Evolutionary conservation across 2,797 vertebrate genomes (phyloP).

Genomic region (Ciconia nigra): DNA sequence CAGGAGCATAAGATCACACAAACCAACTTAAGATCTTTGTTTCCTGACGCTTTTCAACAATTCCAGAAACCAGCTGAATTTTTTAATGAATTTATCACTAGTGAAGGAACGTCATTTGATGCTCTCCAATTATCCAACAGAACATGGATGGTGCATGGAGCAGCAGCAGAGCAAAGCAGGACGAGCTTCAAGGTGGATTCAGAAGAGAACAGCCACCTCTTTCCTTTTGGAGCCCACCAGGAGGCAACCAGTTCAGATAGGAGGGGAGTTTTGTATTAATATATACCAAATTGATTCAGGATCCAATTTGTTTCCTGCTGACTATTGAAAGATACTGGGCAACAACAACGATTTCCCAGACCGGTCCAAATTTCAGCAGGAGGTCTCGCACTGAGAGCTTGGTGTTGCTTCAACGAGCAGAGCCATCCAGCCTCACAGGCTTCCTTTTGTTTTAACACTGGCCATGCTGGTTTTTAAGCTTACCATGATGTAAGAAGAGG

Average conservation of each 20-base stretch:
- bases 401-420: neutral
- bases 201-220: neutral
- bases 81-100: fast-evolving
- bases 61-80: neutral
- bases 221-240: fast-evolving
- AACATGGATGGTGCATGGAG: fast-evolving
- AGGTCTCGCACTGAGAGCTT: neutral
- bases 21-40: fast-evolving
- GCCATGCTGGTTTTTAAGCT: neutral
- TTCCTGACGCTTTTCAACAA: neutral
- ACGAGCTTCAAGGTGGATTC: neutral
- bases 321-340: fast-evolving
- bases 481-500: neutral
- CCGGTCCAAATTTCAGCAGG: neutral
- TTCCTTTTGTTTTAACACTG: neutral
- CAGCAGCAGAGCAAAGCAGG: neutral
- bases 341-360: fast-evolving
- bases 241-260: neutral
- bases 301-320: neutral
- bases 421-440: neutral
- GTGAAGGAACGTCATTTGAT: fast-evolving
- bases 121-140: neutral
- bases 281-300: neutral
- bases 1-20: neutral
- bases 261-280: neutral